Base-by-base conservation (phyloP, 2,113 vertebrate species). In the Vidua macroura region DNA sequence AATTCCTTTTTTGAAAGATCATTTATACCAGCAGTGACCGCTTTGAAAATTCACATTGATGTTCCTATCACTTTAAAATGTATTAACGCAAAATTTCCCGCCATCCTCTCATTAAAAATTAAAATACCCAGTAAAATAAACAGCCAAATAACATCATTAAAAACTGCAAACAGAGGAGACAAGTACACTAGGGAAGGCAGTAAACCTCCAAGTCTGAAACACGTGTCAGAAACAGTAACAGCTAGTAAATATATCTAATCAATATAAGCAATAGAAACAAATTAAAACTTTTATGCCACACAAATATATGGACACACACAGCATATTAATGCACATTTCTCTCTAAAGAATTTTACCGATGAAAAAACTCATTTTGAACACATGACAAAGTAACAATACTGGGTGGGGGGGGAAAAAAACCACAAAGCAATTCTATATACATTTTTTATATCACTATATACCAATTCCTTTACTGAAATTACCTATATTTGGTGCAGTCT, bases 271-370 rank as follows among this genome's bases (percentile, higher is more conserved):
- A 79, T 2, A 69, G 51, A 82, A 88, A 81, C 30, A 30, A 88
- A 92, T 20, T 53, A 23, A 58, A 64, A 11, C 15, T 66, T 75
- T 77, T 60, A 66, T 67, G 43, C 10, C 27, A 60, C 35, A 67
- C 11, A 46, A 74, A 73, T 30, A 56, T 4, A 48, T 3, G 15
- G 11, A 84, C 14, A 28, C 8, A 39, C 53, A 55, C 22, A 94
- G 89, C 62, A 59, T 41, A 88, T 56, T 59, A 55, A 55, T 19
- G 55, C 67, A 49, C 37, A 30, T 48, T 90, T 49, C 31, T 66
- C 82, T 90, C 86, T 79, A 76, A 93, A 97, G 43, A 67, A 77
- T 88, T 52, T 76, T 37, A 92, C 48, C 67, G 27, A 31, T 94
- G 31, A 86, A 86, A 95, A 95, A 64, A 35, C 35, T 82, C 10